Conservation (phyloP, 2,888 invertebrate species). For the Drosophila kuntzei region DNA sequence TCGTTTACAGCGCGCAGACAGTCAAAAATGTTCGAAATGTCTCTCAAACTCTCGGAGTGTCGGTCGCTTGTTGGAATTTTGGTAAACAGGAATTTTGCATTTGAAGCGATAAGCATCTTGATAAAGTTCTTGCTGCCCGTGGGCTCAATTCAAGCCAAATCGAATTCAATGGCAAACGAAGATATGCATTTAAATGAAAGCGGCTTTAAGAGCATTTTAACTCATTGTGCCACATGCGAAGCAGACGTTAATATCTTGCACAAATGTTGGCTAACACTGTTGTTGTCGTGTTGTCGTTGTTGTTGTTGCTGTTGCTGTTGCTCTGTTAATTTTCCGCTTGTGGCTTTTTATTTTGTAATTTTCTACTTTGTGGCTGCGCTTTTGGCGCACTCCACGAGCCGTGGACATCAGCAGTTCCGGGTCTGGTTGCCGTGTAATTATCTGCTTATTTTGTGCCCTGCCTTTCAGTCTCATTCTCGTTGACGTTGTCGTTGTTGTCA, state of each 20-base stretch:
- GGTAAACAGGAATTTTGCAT: constrained; percentile 81
- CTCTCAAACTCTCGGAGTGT: constrained; percentile 34
- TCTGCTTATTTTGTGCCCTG: constrained; percentile 69
- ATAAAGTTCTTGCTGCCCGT: constrained; percentile 67
- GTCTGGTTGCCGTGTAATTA: constrained; percentile 70
- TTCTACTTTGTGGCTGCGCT: constrained; percentile 75
- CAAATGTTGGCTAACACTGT: constrained; percentile 9
- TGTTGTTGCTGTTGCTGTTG: constrained; percentile 26
- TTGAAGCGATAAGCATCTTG: constrained; percentile 81
- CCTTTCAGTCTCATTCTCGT: constrained; percentile 28
- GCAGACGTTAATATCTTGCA: constrained; percentile 17
- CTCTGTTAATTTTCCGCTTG: constrained; percentile 85
- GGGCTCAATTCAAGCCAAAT: constrained; percentile 16
- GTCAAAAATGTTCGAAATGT: constrained; percentile 73
- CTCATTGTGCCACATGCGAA: constrained; percentile 2
- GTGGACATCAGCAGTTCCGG: constrained; percentile 44
- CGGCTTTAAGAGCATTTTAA: constrained; percentile 9
- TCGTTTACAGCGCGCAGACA: constrained; percentile 70
- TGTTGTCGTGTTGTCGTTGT: constrained; percentile 29
- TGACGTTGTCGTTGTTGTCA: constrained; percentile 43
- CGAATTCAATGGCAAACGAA: constrained; percentile 5
- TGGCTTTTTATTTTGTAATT: constrained; percentile 85
- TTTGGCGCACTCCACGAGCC: constrained; percentile 31
- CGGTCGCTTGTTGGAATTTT: constrained; percentile 30
- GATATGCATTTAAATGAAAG: constrained; percentile 7